Evolutionary conservation across 2,888 invertebrate genomes (phyloP).

Genomic region (Oligia strigilis): DNA sequence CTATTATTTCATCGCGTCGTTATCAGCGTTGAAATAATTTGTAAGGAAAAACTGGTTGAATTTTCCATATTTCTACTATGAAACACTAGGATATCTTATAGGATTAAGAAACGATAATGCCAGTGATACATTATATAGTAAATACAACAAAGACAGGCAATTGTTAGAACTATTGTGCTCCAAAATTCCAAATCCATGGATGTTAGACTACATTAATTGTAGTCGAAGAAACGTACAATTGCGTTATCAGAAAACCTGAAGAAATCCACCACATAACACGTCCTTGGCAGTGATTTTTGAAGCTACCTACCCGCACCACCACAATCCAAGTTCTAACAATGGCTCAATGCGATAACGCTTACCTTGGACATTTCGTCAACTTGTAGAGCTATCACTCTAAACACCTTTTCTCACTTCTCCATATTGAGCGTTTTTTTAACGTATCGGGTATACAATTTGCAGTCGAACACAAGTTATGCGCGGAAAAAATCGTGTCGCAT

Average conservation of each 20-base stretch:
- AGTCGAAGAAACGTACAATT: neutral
- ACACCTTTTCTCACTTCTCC: slow-evolving; percentile 77
- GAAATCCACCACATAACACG: slow-evolving; percentile 42
- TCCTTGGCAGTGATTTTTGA: slow-evolving; percentile 77
- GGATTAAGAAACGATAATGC: neutral
- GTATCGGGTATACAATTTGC: slow-evolving; percentile 59
- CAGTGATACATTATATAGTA: neutral
- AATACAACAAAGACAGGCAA: neutral
- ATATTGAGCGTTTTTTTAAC: slow-evolving; percentile 64
- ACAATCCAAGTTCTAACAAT: slow-evolving; percentile 65
- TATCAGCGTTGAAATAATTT: slow-evolving; percentile 1
- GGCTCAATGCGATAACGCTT: slow-evolving; percentile 72
- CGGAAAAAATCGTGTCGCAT: slow-evolving; percentile 80
- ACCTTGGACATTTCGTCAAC: slow-evolving; percentile 88
- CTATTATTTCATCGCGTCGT: slow-evolving; percentile 29
- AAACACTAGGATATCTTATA: neutral
- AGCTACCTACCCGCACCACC: slow-evolving; percentile 78
- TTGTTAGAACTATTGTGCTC: neutral
- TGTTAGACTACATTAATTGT: neutral
- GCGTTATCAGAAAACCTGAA: slow-evolving; percentile 20
- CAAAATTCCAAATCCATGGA: neutral
- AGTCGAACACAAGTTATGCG: slow-evolving; percentile 75
- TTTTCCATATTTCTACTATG: neutral
- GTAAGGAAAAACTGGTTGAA: neutral
- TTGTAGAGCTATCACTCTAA: slow-evolving; percentile 69